Conservation (phyloP, 2,113 vertebrate species). For the Coregonus clupeaformis region DNA sequence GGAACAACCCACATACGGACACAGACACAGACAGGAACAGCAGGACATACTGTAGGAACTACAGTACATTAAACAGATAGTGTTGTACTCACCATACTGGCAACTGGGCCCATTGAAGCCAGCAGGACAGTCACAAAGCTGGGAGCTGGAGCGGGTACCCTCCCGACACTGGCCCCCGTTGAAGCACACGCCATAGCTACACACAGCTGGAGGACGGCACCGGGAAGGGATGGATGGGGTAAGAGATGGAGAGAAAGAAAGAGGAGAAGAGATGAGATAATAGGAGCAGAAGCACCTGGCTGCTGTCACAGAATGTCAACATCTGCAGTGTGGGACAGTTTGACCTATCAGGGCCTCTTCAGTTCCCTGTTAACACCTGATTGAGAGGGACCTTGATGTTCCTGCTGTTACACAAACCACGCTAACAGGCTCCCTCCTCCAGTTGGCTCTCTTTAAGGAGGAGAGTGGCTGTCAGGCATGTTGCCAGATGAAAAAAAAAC, state of each 20-base stretch:
- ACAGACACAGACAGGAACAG: background rate
- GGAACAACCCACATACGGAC: background rate
- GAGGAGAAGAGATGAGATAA: slow-evolving; percentile 37
- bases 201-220: slow-evolving; percentile 67
- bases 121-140: slow-evolving; percentile 76
- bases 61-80: background rate
- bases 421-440: slow-evolving; percentile 35
- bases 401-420: background rate
- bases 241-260: slow-evolving; percentile 27
- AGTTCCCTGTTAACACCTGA: slow-evolving; percentile 39
- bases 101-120: slow-evolving; percentile 85
- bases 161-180: slow-evolving; percentile 75
- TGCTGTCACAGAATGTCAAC: slow-evolving; percentile 31
- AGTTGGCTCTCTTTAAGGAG: slow-evolving; percentile 28
- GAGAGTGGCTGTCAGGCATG: slow-evolving; percentile 7
- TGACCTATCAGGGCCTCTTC: slow-evolving; percentile 38
- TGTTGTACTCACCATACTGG: slow-evolving; percentile 77
- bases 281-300: slow-evolving; percentile 46
- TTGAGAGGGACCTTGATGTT: slow-evolving; percentile 33
- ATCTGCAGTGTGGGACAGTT: slow-evolving; percentile 36
- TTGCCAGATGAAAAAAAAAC: slow-evolving; percentile 18
- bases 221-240: slow-evolving; percentile 26
- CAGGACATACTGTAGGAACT: background rate
- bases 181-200: slow-evolving; percentile 73
- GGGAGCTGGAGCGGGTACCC: slow-evolving; percentile 70